A percentile compares a stretch with the other conserved stretches of the same genome.
Conservation (phyloP, 37 sponge, comb jelly and placozoan species). For the Oscarella lobularis region DNA sequence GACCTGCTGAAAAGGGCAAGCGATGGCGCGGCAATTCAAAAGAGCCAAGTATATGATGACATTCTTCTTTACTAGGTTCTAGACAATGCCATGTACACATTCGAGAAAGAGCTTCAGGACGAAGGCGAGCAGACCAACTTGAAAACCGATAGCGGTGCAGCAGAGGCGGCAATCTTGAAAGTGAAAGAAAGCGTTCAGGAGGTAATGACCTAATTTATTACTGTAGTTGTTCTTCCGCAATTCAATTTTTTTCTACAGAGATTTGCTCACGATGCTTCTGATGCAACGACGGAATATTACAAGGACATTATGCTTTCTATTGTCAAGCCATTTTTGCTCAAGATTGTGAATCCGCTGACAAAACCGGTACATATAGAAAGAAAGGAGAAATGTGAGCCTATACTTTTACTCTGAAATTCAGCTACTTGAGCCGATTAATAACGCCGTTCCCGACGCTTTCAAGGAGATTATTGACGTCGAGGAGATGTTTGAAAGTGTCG, state of each 20-base stretch:
- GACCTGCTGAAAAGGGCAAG: slow-evolving; percentile 2
- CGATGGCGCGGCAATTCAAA: too few species aligned
- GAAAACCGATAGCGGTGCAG: neutral
- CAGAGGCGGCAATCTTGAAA: neutral
- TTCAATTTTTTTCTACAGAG: neutral
- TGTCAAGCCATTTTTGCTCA: slow-evolving; percentile 3
- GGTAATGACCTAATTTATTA: neutral
- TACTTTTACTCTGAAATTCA: neutral
- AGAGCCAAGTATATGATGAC: too few species aligned
- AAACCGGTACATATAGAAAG: neutral
- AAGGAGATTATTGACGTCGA: neutral
- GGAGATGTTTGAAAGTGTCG: neutral
- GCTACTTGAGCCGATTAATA: neutral
- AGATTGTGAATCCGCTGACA: neutral
- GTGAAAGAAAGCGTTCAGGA: neutral
- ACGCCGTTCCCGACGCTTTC: neutral
- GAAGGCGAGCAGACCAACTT: neutral
- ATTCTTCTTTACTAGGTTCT: too few species aligned
- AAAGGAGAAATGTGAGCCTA: neutral
- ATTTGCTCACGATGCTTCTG: neutral
- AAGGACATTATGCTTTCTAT: neutral
- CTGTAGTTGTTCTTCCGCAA: neutral
- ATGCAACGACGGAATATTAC: neutral
- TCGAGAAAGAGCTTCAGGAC: neutral
- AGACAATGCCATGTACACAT: slow-evolving; percentile 7